Base-by-base conservation (phyloP, 2,888 invertebrate species). In the Athetis lepigone region DNA sequence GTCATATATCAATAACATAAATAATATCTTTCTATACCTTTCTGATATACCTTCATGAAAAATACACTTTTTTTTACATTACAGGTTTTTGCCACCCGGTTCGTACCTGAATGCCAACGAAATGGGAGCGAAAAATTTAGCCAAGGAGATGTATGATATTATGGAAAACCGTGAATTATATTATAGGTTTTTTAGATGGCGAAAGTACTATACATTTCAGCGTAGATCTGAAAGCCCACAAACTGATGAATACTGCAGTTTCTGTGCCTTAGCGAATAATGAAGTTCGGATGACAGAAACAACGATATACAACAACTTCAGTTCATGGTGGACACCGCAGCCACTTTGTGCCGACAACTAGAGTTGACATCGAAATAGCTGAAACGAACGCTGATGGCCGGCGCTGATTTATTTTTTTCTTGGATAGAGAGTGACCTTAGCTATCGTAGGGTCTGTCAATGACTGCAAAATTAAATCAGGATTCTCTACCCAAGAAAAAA, bases 81-180 rank as follows among this genome's bases (percentile, higher is more conserved):
- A 61, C 74, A 93, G 93, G 58, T 93, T 90, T 67, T 69, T 92
- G 65, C 92, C 92, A 2, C 81, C 87, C 6, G 88, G 88, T 3
- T 82, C 85, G 0, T 93, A 92, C 63, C 74, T 93, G 27, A 81
- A 92, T 59, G 93, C 91, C 2, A 25, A 78, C 1, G 64, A 83
- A 60, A 60, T 90, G 50, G 83, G 84, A 19, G 81, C 90, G 13
- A 71, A 77, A 52, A 71, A 76, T 2, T 76, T 93, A 50, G 92
- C 90, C 0, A 60, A 75, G 8, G 75, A 77, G 50, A 91, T 93
- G 65, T 71, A 79, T 40, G 77, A 84, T 18, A 70, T 89, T 7
- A 88, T 90, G 3, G 79, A 79, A 29, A 79, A 85, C 25, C 83
- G 78, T 2, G 70, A 78, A 11, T 37, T 64, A 18, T 93, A 91